phyloP scores from a whole-genome alignment of 2,113 vertebrate species.

The Tyto alba region DNA sequence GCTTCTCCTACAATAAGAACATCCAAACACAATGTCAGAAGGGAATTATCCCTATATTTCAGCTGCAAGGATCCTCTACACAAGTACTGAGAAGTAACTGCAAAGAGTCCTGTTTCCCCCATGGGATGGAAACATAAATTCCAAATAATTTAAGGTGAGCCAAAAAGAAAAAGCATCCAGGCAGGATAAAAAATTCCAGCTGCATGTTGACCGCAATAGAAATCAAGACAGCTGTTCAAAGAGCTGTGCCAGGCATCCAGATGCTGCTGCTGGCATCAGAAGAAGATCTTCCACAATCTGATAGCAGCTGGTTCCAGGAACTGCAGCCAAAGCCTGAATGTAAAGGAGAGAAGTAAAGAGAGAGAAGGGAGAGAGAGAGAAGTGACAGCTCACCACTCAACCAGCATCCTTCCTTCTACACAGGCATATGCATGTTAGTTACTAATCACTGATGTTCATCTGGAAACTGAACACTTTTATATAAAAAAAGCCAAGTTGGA shows the following conservation, averaged over 20 bases:
- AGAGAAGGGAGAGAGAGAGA: background rate
- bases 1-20: background rate
- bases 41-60: background rate
- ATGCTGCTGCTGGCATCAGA: slow-evolving; percentile 10
- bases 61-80: background rate
- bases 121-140: background rate
- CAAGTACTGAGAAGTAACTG: background rate
- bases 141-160: slow-evolving; percentile 29
- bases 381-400: background rate
- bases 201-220: background rate
- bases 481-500: background rate
- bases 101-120: background rate
- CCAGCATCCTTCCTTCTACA: background rate
- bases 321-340: background rate
- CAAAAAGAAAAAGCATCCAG: slow-evolving; percentile 19
- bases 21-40: background rate
- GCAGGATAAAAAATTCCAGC: slow-evolving; percentile 26
- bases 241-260: slow-evolving; percentile 16
- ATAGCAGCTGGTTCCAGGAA: background rate
- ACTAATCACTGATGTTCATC: background rate
- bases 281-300: background rate
- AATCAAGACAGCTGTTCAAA: slow-evolving; percentile 23
- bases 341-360: background rate
- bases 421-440: background rate
- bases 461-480: background rate